phyloP scores from a whole-genome alignment of 2,113 vertebrate species.

The Chionomys nivalis region DNA sequence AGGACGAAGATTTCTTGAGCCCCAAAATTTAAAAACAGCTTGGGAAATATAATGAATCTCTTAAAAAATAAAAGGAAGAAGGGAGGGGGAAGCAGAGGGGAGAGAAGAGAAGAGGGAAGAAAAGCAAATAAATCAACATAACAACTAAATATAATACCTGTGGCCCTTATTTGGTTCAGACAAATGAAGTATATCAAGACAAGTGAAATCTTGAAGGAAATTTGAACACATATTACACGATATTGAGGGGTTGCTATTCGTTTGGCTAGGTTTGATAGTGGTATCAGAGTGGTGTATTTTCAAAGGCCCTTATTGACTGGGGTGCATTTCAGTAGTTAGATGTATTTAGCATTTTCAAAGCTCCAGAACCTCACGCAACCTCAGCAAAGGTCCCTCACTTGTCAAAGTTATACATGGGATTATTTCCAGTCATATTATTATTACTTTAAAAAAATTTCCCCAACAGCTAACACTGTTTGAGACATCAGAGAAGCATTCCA shows the following conservation, averaged over 20 bases:
- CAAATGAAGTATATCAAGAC: background rate
- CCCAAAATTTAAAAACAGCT: background rate
- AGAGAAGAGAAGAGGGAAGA: background rate
- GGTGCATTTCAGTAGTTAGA: background rate
- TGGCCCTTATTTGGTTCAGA: conserved; percentile 35
- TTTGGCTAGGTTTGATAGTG: conserved; percentile 50
- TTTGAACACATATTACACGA: background rate
- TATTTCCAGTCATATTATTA: conserved; percentile 29
- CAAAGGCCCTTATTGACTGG: background rate
- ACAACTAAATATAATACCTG: background rate
- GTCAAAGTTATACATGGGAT: background rate
- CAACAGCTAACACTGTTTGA: background rate
- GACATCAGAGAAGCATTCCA: background rate
- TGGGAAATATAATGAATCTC: background rate
- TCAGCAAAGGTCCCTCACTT: background rate
- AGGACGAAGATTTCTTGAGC: background rate
- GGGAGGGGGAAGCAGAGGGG: background rate
- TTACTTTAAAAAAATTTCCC: background rate
- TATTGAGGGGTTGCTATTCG: background rate
- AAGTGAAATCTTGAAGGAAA: conserved; percentile 7
- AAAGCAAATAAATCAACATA: background rate
- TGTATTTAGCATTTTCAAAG: background rate
- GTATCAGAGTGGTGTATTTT: background rate
- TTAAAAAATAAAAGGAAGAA: background rate
- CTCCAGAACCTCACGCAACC: background rate